Percentiles rank a stretch among this genome's conserved stretches.
phyloP scores from a whole-genome alignment of 2,888 invertebrate genomes.

The Melinopterus prodromus region DNA sequence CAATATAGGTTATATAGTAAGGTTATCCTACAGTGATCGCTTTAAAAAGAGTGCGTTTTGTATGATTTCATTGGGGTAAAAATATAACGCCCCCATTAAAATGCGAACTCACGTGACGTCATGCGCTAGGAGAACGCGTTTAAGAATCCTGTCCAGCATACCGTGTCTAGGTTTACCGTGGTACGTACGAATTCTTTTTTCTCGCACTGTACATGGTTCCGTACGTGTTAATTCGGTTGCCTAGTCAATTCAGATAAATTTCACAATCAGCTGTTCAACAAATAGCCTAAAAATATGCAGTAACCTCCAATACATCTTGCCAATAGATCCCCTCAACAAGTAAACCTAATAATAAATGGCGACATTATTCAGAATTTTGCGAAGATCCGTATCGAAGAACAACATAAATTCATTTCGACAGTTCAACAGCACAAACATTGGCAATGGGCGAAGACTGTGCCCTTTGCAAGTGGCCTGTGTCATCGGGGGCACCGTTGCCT shows the following conservation, averaged over 20 bases:
- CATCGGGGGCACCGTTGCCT: conserved; percentile 60
- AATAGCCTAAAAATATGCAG: neutral
- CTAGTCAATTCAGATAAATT: neutral
- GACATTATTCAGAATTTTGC: neutral
- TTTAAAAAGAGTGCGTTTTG: no score
- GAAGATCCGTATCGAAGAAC: conserved; percentile 9
- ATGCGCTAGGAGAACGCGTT: no score
- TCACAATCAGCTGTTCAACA: neutral
- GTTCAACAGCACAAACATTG: conserved; percentile 13
- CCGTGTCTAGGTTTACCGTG: no score
- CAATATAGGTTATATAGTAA: no score
- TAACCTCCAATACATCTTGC: neutral
- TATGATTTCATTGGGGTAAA: no score
- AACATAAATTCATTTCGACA: conserved; percentile 17
- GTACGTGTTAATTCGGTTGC: neutral
- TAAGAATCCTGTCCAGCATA: no score
- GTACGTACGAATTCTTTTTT: no score
- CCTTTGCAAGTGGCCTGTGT: conserved; percentile 45
- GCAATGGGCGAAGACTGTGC: conserved; percentile 24
- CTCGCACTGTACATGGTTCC: neutral
- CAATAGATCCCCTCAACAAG: neutral
- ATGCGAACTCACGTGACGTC: no score
- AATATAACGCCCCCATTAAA: no score
- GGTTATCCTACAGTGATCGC: no score
- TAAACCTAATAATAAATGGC: neutral